Conservation (phyloP, 2,797 vertebrate genomes). For the Chanos chanos region DNA sequence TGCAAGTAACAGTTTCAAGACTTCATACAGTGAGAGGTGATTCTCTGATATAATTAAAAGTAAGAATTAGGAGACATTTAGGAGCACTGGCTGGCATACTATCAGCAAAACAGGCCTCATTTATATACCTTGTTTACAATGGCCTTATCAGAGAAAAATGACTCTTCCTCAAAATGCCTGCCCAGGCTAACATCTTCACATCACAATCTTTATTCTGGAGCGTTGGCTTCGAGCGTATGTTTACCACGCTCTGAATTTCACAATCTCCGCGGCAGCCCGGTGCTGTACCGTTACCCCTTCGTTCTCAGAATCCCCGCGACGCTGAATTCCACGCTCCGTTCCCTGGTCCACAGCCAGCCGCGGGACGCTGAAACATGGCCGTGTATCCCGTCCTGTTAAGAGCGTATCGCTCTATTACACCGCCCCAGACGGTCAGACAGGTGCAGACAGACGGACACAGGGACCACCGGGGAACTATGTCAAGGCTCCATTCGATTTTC, state of each 20-base stretch:
- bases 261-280: too few relatives aligned
- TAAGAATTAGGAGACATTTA: too few relatives aligned
- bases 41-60: too few relatives aligned
- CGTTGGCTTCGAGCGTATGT: too few relatives aligned
- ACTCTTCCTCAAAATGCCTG: too few relatives aligned
- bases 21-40: too few relatives aligned
- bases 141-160: too few relatives aligned
- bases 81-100: neutral
- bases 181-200: too few relatives aligned
- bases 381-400: constrained; percentile 15
- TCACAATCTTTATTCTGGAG: too few relatives aligned
- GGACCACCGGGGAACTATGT: constrained; percentile 2
- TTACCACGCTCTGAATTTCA: too few relatives aligned
- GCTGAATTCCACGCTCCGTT: constrained; percentile 48
- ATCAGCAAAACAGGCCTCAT: constrained; percentile 4
- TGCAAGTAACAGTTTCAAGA: constrained; percentile 3
- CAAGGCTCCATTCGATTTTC: constrained; percentile 12
- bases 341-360: constrained; percentile 45
- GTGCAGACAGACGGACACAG: constrained; percentile 18
- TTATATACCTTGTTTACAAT: neutral
- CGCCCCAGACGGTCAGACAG: constrained; percentile 44
- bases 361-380: constrained; percentile 12
- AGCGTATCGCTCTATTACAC: constrained; percentile 8
- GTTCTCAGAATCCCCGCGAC: constrained; percentile 17
- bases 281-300: neutral